Percentiles rank a stretch among this genome's conserved stretches.
phyloP scores from a whole-genome alignment of 2,888 invertebrate genomes.

The Tipula vernalis region DNA sequence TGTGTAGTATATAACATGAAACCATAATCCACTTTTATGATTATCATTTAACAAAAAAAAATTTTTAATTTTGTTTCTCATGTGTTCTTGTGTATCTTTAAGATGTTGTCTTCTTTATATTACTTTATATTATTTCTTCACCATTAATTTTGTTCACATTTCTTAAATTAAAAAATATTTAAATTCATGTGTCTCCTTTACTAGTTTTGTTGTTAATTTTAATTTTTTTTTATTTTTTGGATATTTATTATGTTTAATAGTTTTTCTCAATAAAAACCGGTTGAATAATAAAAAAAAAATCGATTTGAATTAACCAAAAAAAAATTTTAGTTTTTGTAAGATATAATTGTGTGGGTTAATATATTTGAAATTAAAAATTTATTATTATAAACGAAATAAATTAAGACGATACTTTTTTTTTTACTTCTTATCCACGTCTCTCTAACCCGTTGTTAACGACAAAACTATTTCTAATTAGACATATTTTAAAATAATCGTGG shows the following conservation, averaged over 20 bases:
- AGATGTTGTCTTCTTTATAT: neutral
- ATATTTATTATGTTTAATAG: constrained; percentile 4
- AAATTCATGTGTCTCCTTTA: constrained; percentile 4
- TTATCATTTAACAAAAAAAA: neutral
- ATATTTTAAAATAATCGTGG: neutral
- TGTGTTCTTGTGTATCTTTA: neutral
- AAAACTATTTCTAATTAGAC: neutral
- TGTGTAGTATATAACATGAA: neutral
- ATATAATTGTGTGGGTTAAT: constrained; percentile 4
- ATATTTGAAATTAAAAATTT: neutral
- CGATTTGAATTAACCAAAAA: neutral
- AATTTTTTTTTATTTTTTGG: neutral
- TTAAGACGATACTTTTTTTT: neutral
- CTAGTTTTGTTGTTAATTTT: neutral
- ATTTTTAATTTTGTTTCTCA: neutral
- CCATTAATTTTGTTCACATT: constrained; percentile 4
- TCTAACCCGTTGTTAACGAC: neutral
- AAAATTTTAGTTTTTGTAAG: neutral
- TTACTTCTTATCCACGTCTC: neutral
- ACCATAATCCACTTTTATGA: constrained; percentile 4
- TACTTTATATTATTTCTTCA: neutral
- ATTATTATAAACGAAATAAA: neutral
- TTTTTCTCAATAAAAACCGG: neutral
- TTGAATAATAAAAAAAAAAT: neutral
- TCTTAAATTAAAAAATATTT: neutral